phyloP scores from a whole-genome alignment of 2,888 invertebrate genomes.

The Taenaris catops region DNA sequence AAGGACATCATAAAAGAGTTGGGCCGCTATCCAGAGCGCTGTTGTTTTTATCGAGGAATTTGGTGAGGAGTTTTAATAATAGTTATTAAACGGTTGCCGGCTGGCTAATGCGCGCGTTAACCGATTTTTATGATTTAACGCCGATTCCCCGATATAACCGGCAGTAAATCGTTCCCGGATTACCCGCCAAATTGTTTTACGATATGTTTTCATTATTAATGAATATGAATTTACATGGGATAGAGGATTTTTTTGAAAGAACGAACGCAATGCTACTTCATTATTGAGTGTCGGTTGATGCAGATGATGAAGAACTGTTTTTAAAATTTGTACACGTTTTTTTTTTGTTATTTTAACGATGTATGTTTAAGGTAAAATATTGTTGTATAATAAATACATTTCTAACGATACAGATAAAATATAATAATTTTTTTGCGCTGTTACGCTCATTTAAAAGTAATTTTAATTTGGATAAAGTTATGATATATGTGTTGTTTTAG shows the following conservation, averaged over 20 bases:
- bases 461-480: too few species aligned
- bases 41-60: conserved; percentile 51
- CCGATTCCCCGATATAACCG: conserved; percentile 66
- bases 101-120: conserved; percentile 68
- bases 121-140: conserved; percentile 74
- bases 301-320: too few species aligned
- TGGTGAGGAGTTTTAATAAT: conserved; percentile 69
- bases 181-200: conserved; percentile 71
- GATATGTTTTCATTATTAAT: conserved; percentile 56
- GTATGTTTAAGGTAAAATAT: too few species aligned
- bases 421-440: too few species aligned
- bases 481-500: too few species aligned
- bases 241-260: conserved; percentile 10
- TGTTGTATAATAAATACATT: too few species aligned
- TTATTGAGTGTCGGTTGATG: conserved; percentile 1
- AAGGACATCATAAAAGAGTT: conserved; percentile 25
- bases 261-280: conserved; percentile 4
- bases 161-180: conserved; percentile 62
- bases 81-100: conserved; percentile 70
- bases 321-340: too few species aligned
- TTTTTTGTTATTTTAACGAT: too few species aligned
- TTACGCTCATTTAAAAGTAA: too few species aligned
- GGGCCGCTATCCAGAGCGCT: conserved; percentile 18
- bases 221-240: conserved; percentile 16
- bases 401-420: too few species aligned